These are phyloP conservation scores for Nycticorax nycticorax DNA, from an alignment of 2,113 vertebrate species.

Conservation along the genomic window DNA sequence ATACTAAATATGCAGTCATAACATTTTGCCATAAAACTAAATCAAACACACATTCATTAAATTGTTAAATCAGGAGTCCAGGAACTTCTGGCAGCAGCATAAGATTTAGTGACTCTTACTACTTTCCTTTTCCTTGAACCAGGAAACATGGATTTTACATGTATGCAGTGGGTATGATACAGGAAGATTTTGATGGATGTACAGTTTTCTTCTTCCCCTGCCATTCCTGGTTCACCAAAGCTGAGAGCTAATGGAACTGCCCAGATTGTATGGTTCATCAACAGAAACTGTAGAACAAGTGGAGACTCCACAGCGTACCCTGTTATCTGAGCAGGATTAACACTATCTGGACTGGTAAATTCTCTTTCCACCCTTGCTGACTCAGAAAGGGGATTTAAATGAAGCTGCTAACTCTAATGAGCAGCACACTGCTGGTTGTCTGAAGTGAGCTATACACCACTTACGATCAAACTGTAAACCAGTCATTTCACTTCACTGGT, in stretches of 20 bases:
- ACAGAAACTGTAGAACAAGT: neutral
- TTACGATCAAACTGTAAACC: slow-evolving; percentile 2
- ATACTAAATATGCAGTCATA: neutral
- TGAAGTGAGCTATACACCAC: neutral
- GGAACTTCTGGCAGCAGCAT: neutral
- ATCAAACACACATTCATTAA: neutral
- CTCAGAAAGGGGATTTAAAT: neutral
- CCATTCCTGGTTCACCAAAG: neutral
- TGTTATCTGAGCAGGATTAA: neutral
- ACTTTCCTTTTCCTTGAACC: neutral
- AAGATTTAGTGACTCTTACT: neutral
- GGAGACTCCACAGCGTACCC: neutral
- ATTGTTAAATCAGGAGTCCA: neutral
- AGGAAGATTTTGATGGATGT: neutral
- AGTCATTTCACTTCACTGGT: slow-evolving; percentile 42
- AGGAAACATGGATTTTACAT: neutral
- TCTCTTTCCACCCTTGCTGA: neutral
- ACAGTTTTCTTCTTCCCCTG: neutral
- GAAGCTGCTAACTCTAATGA: slow-evolving; percentile 33
- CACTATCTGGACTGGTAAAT: neutral
- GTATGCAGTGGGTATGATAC: neutral
- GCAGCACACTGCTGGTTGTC: neutral
- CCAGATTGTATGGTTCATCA: neutral
- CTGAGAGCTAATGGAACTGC: neutral
- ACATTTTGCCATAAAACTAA: neutral